Base-by-base conservation (phyloP, 2,888 invertebrate species). In the Eretmocerus hayati region DNA sequence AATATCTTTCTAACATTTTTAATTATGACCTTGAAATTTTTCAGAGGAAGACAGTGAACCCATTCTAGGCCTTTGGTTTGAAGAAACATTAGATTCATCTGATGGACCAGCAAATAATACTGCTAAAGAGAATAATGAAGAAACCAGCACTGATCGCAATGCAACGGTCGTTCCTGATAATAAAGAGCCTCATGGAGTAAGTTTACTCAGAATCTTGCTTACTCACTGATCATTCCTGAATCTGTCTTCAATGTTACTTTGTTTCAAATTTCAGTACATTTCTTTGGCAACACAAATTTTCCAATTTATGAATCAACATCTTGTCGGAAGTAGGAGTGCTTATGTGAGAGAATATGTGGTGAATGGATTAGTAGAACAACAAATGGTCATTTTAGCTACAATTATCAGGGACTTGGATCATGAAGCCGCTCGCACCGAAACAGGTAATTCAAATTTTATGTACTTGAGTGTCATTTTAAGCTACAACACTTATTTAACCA, bases 21-120 rank as follows among this genome's bases (percentile, higher is more conserved):
- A 22, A 15, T 47, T 20, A n/a, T n/a, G n/a, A n/a, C n/a, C n/a
- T n/a, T 23, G 21, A 16, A 8, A 20, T 36, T 37, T 32, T 40
- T 3, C 23, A 80, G 83, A 83, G 77, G 80, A 81, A 62, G 86
- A 87, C 69, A 86, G 85, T 70, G 90, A 91, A 72, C 88, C 90
- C 5, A 81, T 91, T 52, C 77, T 91, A 59, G 94, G 94, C 0
- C 82, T 90, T 58, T 94, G 93, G 93, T 91, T 95, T 72, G 93
- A 94, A 67, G 91, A 93, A 65, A 91, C 92, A 0, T 75, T 94
- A 11, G 89, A 90, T 20, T 90, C 91, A 2, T 83, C 85, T 1
- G 85, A 87, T 52, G 67, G 64, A 39, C 63, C 66, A 56, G 77
- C 78, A 9, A 71, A 76, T 0, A 85, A 83, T 57, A 75, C 76